Evolutionary conservation across 2,888 invertebrate species (phyloP), one percentile per base, ranked within the genome.

Genomic region (Dicyrtoma fusca): DNA sequence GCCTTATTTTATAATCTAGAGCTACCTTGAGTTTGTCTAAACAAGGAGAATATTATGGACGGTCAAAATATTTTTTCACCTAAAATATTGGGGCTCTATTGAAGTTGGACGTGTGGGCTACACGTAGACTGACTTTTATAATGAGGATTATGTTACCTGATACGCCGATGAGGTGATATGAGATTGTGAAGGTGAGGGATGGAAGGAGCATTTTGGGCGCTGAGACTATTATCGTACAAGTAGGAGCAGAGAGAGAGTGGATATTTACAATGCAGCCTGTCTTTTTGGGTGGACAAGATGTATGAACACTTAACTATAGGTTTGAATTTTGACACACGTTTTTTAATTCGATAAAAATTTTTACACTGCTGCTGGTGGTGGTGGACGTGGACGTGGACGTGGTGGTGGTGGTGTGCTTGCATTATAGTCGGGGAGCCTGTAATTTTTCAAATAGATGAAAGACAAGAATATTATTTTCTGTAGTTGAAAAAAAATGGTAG

Each of bases 131-230:
- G 62, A 62, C 62, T 62, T 62, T 62, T 14, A 42, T 42, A 44
- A 63, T 63, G 63, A 63, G 63, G 26, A 47, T 13, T 63, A 45
- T 63, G 63, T 63, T 63, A 63, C 23, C 47, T 45, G 63, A 63
- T 47, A 63, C 25, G 57, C 63, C 63, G 63, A 63, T 63, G 45
- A 63, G 21, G 23, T 63, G 47, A 21, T 63, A 63, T 63, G 63
- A 63, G 47, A 63, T 47, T 45, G 19, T 63, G 63, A 63, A 63
- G 47, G 47, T 47, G 17, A 34, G 57, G 14, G 61, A 63, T 47
- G 47, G 25, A 63, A 47, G 19, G 19, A 11, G 11, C 23, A 14
- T 62, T 21, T 47, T 63, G 63, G 63, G 63, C 47, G 63, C 63
- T n/a, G n/a, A 10, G 25, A 26, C 61, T 11, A 26, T 34, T 59